phyloP scores from a whole-genome alignment of 2,888 invertebrate species.

The Blera fallax region DNA sequence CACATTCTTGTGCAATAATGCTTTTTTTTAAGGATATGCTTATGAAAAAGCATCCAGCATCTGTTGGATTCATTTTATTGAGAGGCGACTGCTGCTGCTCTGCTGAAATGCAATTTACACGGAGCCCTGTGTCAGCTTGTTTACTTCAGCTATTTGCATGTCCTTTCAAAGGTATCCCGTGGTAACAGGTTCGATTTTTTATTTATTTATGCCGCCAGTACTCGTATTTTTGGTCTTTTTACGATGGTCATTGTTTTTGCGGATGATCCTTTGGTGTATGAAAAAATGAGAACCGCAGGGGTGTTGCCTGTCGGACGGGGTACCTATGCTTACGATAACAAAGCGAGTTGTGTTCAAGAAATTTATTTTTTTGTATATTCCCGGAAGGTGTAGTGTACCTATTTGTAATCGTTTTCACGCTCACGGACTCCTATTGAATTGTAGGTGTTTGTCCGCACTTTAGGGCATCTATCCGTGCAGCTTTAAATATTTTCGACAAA shows the following conservation, averaged over 20 bases:
- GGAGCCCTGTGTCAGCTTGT: not conserved
- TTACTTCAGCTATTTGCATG: not conserved
- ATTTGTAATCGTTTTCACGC: too few species aligned
- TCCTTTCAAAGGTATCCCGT: not conserved
- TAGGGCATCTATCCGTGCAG: too few species aligned
- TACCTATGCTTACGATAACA: too few species aligned
- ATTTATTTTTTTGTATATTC: too few species aligned
- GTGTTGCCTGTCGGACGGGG: too few species aligned
- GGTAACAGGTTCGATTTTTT: not conserved
- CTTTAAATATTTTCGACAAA: too few species aligned
- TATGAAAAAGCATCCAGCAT: not conserved
- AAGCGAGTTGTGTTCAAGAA: too few species aligned
- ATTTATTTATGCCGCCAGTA: not conserved
- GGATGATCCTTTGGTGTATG: not conserved
- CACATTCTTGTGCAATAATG: not conserved
- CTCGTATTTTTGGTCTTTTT: not conserved
- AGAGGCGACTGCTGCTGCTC: not conserved
- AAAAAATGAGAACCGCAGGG: too few species aligned
- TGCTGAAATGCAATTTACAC: not conserved
- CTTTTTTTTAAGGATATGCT: not conserved
- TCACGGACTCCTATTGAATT: too few species aligned
- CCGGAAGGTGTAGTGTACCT: too few species aligned
- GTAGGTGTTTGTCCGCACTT: too few species aligned
- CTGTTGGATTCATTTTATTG: not conserved
- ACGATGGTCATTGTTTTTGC: not conserved